phyloP scores from a whole-genome alignment of 2,113 vertebrate species.

The Actenoides hombroni region DNA sequence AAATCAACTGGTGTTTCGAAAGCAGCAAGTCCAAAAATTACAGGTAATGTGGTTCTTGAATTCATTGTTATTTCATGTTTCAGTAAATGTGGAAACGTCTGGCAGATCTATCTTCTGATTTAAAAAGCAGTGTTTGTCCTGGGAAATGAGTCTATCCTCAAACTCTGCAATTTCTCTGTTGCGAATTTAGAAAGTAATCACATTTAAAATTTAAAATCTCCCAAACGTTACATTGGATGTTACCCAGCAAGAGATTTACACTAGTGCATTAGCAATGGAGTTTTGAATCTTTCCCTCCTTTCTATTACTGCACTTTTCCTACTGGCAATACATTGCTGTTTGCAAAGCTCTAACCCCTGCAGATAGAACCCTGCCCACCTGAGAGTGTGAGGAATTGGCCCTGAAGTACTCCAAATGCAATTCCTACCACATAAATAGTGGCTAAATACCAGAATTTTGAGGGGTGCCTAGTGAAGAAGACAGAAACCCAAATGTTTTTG shows the following conservation, averaged over 20 bases:
- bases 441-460: background rate
- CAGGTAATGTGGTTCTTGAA: background rate
- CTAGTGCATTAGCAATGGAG: too few relatives aligned
- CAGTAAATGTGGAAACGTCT: background rate
- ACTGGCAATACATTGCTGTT: background rate
- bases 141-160: background rate
- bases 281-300: background rate
- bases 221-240: background rate
- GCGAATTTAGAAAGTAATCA: background rate
- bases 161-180: background rate
- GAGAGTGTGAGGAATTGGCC: background rate
- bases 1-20: background rate
- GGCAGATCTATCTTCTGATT: background rate
- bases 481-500: background rate
- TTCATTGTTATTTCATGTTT: background rate
- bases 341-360: background rate
- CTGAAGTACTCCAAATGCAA: background rate
- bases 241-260: background rate
- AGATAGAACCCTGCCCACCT: background rate
- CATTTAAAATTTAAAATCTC: background rate
- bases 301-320: background rate
- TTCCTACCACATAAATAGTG: background rate
- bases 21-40: background rate
- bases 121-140: background rate
- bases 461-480: background rate